phyloP scores from a whole-genome alignment of 2,797 vertebrate genomes.

The Pangasius krempfi region DNA sequence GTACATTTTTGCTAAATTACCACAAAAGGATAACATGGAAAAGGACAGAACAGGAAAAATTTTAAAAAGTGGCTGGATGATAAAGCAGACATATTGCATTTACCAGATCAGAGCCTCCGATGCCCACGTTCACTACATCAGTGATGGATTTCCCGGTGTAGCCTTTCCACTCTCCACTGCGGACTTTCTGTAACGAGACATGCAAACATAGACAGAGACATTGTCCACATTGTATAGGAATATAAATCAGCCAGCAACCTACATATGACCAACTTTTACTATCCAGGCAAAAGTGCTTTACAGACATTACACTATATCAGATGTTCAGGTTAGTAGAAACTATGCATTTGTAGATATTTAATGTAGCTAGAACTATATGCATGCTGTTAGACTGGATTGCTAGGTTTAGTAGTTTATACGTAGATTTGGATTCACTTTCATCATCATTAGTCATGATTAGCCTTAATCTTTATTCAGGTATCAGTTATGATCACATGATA shows the following conservation, averaged over 20 bases:
- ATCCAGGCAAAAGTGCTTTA: neutral
- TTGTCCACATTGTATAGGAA: neutral
- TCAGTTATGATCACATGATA: neutral
- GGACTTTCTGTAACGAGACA: conserved; percentile 79
- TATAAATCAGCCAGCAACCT: neutral
- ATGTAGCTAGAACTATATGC: neutral
- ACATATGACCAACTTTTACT: neutral
- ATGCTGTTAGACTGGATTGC: neutral
- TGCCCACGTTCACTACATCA: conserved; percentile 94
- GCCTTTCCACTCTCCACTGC: conserved; percentile 93
- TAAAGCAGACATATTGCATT: conserved; percentile 55
- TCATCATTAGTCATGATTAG: neutral
- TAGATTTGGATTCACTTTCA: neutral
- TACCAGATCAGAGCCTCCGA: conserved; percentile 95
- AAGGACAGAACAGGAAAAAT: neutral
- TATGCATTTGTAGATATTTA: neutral
- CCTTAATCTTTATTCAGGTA: neutral
- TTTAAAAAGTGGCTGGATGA: neutral
- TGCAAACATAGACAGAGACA: neutral
- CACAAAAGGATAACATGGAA: neutral
- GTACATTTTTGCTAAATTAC: neutral
- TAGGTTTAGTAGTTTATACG: neutral
- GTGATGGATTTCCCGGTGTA: conserved; percentile 92
- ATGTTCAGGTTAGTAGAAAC: neutral
- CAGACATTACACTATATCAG: neutral